Conservation (phyloP, 1,140 invertebrate species). For the Portunus trituberculatus region DNA sequence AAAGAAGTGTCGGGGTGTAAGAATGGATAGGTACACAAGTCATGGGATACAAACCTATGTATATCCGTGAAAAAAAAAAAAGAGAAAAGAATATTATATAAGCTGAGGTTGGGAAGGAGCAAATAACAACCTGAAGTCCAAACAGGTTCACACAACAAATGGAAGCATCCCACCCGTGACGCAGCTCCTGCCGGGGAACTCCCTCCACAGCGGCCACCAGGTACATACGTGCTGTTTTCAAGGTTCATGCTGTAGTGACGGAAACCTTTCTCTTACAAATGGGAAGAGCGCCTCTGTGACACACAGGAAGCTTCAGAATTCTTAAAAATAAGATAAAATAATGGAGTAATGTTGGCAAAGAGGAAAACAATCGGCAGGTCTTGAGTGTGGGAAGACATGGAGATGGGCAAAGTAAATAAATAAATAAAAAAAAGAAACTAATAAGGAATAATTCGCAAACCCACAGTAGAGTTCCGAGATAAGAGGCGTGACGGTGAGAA, state of each 20-base stretch:
- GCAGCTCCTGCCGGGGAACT: slow-evolving; percentile 2
- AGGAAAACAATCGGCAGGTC: neutral
- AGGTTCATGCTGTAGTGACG: neutral
- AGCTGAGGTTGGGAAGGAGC: neutral
- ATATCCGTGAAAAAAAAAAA: too few species aligned
- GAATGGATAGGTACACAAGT: too few species aligned
- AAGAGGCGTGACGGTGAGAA: neutral
- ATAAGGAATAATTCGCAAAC: neutral
- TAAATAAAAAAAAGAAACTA: too few species aligned
- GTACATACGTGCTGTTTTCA: neutral
- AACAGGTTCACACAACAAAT: neutral
- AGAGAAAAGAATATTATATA: neutral
- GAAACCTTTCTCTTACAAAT: neutral
- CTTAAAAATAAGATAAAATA: neutral
- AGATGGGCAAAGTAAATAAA: too few species aligned
- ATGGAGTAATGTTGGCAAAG: neutral
- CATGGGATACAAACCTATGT: neutral
- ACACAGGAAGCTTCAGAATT: neutral
- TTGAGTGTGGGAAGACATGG: neutral
- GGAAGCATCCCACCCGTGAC: neutral
- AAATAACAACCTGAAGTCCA: neutral
- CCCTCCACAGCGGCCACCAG: neutral
- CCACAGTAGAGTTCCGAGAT: neutral
- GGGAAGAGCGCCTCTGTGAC: neutral
- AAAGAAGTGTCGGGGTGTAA: too few species aligned